A percentile compares a stretch with the other conserved stretches of the same genome.
Evolutionary conservation across 1,140 invertebrate species (phyloP).

Genomic region (Rhagoletis pomonella): DNA sequence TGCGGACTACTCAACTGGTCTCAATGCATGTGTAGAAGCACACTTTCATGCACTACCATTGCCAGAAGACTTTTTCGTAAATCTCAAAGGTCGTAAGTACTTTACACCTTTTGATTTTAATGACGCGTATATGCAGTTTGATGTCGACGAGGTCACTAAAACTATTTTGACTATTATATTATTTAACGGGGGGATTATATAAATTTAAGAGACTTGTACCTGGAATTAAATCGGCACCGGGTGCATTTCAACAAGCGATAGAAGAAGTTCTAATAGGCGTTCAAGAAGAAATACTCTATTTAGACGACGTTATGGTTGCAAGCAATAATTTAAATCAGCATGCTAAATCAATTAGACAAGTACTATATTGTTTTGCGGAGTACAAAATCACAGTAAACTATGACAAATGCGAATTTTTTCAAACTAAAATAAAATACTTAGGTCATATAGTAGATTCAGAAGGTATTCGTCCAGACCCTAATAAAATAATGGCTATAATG

Average conservation of each 20-base stretch:
- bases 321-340: conserved; percentile 67
- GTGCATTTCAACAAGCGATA: conserved; percentile 29
- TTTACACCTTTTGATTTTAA: conserved; percentile 22
- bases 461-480: too few relatives aligned
- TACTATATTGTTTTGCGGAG: conserved; percentile 9
- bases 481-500: background rate
- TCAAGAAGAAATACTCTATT: background rate
- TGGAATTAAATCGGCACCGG: conserved; percentile 39
- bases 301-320: conserved; percentile 33
- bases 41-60: background rate
- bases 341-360: conserved; percentile 6
- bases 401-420: too few relatives aligned
- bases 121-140: conserved; percentile 32
- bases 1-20: conserved; percentile 1
- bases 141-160: conserved; percentile 4
- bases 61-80: too few relatives aligned
- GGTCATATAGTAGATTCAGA: too few relatives aligned
- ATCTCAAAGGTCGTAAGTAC: too few relatives aligned
- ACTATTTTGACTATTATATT: too few relatives aligned
- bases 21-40: background rate
- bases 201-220: background rate
- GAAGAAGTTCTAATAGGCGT: background rate
- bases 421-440: too few relatives aligned
- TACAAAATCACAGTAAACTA: background rate
- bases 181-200: conserved; percentile 1